These are phyloP conservation scores for Andinoacara biseriatus DNA, from an alignment of 2,113 vertebrate species.

Conservation along the genomic window DNA sequence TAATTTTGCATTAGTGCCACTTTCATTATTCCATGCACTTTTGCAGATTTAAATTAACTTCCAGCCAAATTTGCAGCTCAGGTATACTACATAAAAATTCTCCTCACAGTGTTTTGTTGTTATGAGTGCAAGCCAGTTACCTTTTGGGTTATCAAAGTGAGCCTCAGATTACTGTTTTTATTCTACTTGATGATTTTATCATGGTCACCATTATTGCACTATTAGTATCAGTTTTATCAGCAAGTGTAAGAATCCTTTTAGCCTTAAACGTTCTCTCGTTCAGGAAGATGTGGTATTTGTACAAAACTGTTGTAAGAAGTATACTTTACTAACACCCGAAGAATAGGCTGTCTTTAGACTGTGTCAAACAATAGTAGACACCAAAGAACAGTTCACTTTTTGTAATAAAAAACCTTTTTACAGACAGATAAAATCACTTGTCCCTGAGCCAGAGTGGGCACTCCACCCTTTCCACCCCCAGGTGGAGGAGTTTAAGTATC, in stretches of 20 bases:
- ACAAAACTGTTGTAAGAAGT: conserved; percentile 35
- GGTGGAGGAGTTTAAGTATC: no score
- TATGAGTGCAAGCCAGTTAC: neutral
- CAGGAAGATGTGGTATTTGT: conserved; percentile 47
- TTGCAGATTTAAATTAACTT: conserved; percentile 48
- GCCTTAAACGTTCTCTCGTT: neutral
- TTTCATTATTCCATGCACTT: conserved; percentile 16
- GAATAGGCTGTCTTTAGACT: neutral
- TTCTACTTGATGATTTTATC: conserved; percentile 10
- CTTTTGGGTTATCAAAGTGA: conserved; percentile 11
- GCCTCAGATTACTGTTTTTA: neutral
- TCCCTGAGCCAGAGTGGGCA: no score
- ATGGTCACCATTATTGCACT: neutral
- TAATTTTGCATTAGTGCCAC: conserved; percentile 30
- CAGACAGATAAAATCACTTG: neutral
- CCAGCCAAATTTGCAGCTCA: conserved; percentile 33
- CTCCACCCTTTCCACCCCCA: no score
- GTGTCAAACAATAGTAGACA: neutral
- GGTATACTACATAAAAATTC: conserved; percentile 14
- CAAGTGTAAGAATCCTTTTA: neutral
- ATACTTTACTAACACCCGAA: conserved; percentile 44
- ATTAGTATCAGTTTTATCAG: neutral
- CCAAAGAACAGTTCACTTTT: neutral
- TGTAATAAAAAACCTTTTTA: no score
- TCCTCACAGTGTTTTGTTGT: conserved; percentile 3